phyloP scores from a whole-genome alignment of 2,113 vertebrate genomes.

The Pristiophorus japonicus region DNA sequence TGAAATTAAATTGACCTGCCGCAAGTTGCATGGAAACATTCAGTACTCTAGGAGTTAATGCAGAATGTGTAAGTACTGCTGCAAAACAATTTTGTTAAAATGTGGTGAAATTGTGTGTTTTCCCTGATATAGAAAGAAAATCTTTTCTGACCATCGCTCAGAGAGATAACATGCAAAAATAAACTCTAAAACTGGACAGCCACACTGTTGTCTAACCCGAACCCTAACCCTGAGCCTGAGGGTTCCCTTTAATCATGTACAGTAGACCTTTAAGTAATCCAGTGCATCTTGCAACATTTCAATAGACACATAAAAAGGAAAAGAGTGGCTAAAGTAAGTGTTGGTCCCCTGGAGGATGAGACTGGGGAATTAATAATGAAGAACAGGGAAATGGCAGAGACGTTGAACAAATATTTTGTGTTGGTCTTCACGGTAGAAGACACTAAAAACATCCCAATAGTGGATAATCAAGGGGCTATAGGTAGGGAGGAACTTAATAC shows the following conservation, averaged over 20 bases:
- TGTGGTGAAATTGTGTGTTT: neutral
- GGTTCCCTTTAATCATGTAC: conserved; percentile 14
- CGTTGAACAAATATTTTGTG: too few relatives aligned
- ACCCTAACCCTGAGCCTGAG: neutral
- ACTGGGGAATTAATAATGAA: too few relatives aligned
- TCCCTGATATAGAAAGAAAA: neutral
- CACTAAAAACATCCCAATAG: too few relatives aligned
- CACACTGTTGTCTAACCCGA: too few relatives aligned
- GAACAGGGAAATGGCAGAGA: too few relatives aligned
- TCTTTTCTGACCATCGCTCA: too few relatives aligned
- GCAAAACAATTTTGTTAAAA: neutral
- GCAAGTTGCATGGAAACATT: neutral
- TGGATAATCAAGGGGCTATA: too few relatives aligned
- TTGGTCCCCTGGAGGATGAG: too few relatives aligned
- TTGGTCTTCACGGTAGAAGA: too few relatives aligned
- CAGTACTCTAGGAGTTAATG: neutral
- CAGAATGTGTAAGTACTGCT: neutral
- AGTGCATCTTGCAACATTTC: neutral
- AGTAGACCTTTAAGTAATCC: neutral
- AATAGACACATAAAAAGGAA: too few relatives aligned
- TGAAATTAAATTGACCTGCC: neutral
- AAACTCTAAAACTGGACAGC: neutral
- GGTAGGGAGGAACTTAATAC: too few relatives aligned
- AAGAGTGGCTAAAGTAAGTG: too few relatives aligned
- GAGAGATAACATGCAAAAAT: neutral